Conservation (phyloP, 2,888 invertebrate genomes). For the Dermolepida albohirtum region DNA sequence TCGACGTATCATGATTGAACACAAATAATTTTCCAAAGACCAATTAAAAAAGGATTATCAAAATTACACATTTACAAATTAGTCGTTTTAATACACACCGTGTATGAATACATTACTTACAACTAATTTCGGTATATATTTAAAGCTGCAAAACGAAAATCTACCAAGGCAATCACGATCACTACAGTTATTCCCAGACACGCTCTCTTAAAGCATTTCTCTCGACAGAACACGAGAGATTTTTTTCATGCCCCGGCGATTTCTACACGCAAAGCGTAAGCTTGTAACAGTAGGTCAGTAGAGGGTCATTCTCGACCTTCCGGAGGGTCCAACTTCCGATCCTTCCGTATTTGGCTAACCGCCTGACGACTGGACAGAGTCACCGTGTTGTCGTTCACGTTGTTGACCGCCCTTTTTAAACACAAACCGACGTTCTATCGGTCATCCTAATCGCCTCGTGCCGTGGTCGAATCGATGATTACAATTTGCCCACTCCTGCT, state of each 20-base stretch:
- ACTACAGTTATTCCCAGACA: conserved; percentile 3
- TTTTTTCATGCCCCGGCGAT: conserved; percentile 7
- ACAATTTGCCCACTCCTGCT: conserved; percentile 28
- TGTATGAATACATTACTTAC: not conserved
- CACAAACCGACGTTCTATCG: conserved; percentile 26
- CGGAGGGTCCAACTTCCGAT: conserved; percentile 1
- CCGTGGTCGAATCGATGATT: conserved; percentile 23
- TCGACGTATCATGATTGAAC: not conserved
- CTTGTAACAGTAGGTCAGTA: not conserved
- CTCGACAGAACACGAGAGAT: not conserved
- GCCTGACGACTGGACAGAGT: not conserved
- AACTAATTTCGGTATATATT: conserved; percentile 7
- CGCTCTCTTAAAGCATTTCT: conserved; percentile 1
- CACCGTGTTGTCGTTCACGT: conserved; percentile 2
- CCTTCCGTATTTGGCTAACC: too few species aligned
- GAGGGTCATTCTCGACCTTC: conserved; percentile 1
- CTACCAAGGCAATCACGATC: conserved; percentile 18
- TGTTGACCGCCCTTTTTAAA: conserved; percentile 23
- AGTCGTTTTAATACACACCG: not conserved
- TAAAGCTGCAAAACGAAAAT: conserved; percentile 8
- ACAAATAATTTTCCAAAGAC: conserved; percentile 2
- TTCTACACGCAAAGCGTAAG: conserved; percentile 18
- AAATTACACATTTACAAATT: not conserved
- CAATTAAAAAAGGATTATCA: conserved; percentile 24
- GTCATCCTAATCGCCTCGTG: conserved; percentile 29